Conservation (phyloP, 2,113 vertebrate species). For the Tetrao urogallus region DNA sequence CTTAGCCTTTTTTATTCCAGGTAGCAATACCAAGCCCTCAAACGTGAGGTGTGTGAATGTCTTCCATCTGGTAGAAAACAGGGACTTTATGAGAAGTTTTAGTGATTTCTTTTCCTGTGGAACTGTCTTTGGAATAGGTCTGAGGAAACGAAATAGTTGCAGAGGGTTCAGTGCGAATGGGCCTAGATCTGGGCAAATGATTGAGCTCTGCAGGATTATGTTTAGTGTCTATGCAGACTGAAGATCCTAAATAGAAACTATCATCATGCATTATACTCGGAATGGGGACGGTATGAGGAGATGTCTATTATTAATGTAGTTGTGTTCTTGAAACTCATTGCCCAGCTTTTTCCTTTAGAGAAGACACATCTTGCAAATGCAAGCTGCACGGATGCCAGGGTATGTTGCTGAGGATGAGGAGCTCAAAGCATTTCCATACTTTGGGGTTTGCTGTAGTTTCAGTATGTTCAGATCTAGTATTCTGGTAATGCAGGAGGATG, state of each 20-base stretch:
- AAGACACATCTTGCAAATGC: neutral
- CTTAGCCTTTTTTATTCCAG: neutral
- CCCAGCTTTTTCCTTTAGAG: neutral
- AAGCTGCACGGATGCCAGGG: neutral
- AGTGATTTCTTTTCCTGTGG: neutral
- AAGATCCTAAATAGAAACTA: neutral
- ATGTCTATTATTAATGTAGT: neutral
- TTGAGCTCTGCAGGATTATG: neutral
- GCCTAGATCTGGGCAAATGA: neutral
- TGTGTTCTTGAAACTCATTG: neutral
- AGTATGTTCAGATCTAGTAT: neutral
- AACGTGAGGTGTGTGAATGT: neutral
- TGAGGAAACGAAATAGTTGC: neutral
- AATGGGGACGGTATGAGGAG: no score
- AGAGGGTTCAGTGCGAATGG: neutral
- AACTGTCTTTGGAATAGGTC: neutral
- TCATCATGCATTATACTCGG: rapidly evolving
- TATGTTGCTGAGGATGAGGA: neutral
- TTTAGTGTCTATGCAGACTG: neutral
- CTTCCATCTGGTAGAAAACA: neutral
- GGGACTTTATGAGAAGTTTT: neutral
- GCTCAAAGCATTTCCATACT: neutral
- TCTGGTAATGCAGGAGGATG: no score
- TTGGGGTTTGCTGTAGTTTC: neutral
- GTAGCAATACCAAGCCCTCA: neutral